A percentile compares a stretch with the other conserved stretches of the same genome.
phyloP scores from a whole-genome alignment of 1,140 invertebrate species.

The Gonioctena quinquepunctata region DNA sequence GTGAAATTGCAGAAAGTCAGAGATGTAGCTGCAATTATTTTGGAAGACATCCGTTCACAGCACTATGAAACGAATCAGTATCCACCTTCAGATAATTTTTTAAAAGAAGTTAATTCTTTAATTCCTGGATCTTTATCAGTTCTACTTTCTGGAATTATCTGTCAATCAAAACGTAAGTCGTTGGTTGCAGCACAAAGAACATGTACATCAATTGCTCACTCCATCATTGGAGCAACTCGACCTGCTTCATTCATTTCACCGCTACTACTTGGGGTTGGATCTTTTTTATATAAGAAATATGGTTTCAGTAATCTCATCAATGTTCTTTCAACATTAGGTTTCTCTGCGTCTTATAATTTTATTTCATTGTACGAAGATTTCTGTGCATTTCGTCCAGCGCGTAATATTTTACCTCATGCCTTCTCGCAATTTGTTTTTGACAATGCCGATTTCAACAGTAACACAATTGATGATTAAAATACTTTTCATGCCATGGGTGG shows the following conservation, averaged over 20 bases:
- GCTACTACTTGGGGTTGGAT: neutral
- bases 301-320: neutral
- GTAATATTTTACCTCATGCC: neutral
- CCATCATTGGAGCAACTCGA: neutral
- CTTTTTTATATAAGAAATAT: neutral
- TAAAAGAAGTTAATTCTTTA: constrained; percentile 43
- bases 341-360: neutral
- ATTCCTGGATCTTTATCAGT: constrained; percentile 27
- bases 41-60: constrained; percentile 49
- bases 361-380: neutral
- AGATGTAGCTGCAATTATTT: constrained; percentile 53
- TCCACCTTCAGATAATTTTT: constrained; percentile 37
- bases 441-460: neutral
- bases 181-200: no score
- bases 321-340: neutral
- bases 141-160: no score
- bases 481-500: constrained; percentile 39
- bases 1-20: constrained; percentile 41
- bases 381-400: neutral
- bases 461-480: constrained; percentile 27
- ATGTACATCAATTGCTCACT: neutral
- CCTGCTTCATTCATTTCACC: neutral
- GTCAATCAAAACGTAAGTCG: no score
- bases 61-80: constrained; percentile 46
- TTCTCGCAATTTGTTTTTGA: neutral